A percentile compares a stretch with the other conserved stretches of the same genome.
These are phyloP conservation scores for Scrobipalpa atriplicella DNA, from an alignment of 2,888 invertebrate species.

Conservation along the genomic window DNA sequence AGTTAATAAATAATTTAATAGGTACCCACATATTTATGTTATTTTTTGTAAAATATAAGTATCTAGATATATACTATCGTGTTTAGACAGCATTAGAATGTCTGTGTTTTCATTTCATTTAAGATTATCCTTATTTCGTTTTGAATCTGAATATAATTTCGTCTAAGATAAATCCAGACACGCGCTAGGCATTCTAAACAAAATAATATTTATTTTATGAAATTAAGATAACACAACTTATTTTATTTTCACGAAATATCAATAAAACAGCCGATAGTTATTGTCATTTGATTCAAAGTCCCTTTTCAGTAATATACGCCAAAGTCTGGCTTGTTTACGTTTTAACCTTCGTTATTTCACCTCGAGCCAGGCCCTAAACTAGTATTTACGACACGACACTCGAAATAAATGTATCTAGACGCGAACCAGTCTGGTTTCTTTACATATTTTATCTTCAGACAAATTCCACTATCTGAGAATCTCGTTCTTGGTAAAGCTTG, in stretches of 20 bases:
- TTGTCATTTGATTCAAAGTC: no score
- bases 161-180: neutral
- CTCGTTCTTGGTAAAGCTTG: constrained; percentile 5
- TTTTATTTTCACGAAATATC: no score
- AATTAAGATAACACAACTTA: no score
- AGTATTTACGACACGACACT: constrained; percentile 23
- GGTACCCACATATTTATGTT: no score
- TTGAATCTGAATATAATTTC: neutral
- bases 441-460: constrained; percentile 17
- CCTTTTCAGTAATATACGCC: neutral
- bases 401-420: constrained; percentile 16
- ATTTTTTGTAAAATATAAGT: no score
- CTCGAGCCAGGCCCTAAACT: constrained; percentile 11
- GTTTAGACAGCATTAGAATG: neutral
- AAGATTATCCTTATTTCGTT: neutral
- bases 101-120: neutral
- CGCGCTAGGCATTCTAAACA: neutral
- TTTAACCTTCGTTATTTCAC: neutral
- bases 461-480: constrained; percentile 14
- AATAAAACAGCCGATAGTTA: no score
- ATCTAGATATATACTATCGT: neutral
- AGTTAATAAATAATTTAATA: no score
- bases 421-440: constrained; percentile 10
- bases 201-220: no score
- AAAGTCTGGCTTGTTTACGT: neutral